phyloP scores from a whole-genome alignment of 2,888 invertebrate genomes.

The Phorcus lineatus region DNA sequence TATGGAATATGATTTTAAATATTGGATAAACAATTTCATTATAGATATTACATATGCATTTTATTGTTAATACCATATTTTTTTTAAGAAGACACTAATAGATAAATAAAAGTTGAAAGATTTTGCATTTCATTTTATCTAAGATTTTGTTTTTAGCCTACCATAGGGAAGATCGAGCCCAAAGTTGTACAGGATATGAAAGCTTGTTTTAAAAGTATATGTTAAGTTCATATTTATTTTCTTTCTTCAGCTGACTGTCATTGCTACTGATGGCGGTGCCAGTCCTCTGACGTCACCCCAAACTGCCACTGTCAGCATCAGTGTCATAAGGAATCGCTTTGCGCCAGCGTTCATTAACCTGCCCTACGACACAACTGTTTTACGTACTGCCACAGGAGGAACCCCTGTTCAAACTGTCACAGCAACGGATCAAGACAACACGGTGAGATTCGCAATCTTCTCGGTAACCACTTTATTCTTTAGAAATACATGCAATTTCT shows the following conservation, averaged over 20 bases:
- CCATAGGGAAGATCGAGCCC: no score
- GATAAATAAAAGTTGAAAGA: no score
- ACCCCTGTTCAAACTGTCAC: conserved; percentile 37
- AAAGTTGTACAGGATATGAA: background rate
- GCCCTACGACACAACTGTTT: conserved; percentile 47
- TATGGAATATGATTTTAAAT: no score
- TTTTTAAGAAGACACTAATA: no score
- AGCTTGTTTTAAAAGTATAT: background rate
- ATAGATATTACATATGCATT: no score
- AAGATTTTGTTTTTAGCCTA: no score
- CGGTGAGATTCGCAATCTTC: conserved; percentile 17
- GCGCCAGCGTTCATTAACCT: conserved; percentile 58
- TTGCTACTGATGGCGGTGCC: conserved; percentile 60
- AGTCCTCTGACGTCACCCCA: conserved; percentile 43
- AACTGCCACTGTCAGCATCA: conserved; percentile 56
- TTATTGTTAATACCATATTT: no score
- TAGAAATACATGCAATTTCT: no score
- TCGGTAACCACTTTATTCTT: no score
- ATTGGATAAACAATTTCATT: no score
- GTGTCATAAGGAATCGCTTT: conserved; percentile 59
- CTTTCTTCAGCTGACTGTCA: conserved; percentile 54
- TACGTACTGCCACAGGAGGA: conserved; percentile 41
- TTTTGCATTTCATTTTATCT: no score
- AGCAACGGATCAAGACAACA: conserved; percentile 54
- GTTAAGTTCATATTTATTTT: background rate